Conservation (phyloP, 2,113 vertebrate species). For the Hippolais icterina region DNA sequence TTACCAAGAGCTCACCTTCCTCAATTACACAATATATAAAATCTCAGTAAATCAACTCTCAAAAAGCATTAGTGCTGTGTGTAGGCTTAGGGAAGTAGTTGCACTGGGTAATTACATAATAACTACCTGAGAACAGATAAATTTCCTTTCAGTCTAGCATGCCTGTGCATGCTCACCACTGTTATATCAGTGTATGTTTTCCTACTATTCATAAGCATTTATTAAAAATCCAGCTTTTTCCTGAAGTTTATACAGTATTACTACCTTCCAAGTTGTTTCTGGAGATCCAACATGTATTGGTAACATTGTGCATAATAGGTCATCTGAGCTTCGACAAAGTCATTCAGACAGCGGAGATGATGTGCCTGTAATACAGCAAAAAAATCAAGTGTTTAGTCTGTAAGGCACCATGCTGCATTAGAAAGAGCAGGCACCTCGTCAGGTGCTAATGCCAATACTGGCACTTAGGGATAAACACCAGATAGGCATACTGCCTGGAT, state of each 20-base stretch:
- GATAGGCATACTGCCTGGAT: background rate
- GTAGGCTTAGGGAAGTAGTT: background rate
- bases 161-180: background rate
- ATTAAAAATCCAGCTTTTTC: background rate
- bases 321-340: conserved; percentile 97
- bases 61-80: background rate
- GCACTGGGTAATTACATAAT: background rate
- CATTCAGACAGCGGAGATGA: conserved; percentile 94
- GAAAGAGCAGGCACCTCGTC: background rate
- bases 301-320: conserved; percentile 98
- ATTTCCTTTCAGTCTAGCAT: background rate
- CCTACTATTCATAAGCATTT: background rate
- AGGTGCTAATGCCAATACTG: background rate
- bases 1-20: background rate
- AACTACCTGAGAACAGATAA: background rate
- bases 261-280: conserved; percentile 98
- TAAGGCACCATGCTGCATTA: background rate
- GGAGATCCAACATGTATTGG: conserved; percentile 98
- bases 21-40: background rate
- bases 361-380: conserved; percentile 81
- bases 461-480: background rate
- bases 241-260: background rate
- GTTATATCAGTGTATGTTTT: background rate
- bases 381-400: background rate
- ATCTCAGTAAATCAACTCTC: background rate